Percentiles rank a stretch among this genome's conserved stretches.
These are phyloP conservation scores for Tromatobia lineatoria DNA, from an alignment of 2,888 invertebrate genomes.

Conservation along the genomic window DNA sequence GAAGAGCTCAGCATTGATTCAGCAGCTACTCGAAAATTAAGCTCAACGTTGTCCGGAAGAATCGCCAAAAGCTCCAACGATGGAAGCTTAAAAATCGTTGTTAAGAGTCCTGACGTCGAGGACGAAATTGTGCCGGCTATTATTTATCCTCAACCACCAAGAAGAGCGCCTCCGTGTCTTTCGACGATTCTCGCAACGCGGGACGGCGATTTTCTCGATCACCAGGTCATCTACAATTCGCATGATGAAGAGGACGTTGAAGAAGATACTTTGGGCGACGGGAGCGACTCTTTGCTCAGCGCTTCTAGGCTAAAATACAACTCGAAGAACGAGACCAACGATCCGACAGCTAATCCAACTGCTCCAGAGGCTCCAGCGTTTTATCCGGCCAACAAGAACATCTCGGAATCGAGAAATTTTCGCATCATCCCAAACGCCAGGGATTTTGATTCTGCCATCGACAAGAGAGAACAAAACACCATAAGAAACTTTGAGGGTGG, in stretches of 20 bases:
- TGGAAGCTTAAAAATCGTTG: slow-evolving; percentile 86
- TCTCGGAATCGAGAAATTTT: background rate
- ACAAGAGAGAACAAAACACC: slow-evolving; percentile 59
- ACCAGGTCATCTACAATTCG: slow-evolving; percentile 87
- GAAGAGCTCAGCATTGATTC: slow-evolving; percentile 70
- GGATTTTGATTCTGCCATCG: slow-evolving; percentile 19
- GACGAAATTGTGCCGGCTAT: slow-evolving; percentile 92
- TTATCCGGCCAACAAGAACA: slow-evolving; percentile 31
- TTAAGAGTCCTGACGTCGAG: slow-evolving; percentile 87
- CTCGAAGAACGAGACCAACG: slow-evolving; percentile 69
- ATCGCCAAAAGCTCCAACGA: slow-evolving; percentile 85
- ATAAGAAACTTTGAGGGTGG: slow-evolving; percentile 68
- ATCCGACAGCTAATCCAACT: slow-evolving; percentile 48
- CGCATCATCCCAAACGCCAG: slow-evolving; percentile 5
- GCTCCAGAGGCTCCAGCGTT: slow-evolving; percentile 34
- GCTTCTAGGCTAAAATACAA: slow-evolving; percentile 86
- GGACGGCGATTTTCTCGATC: slow-evolving; percentile 82
- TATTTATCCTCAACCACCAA: slow-evolving; percentile 93
- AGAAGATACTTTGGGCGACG: slow-evolving; percentile 84
- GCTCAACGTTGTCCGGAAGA: slow-evolving; percentile 77
- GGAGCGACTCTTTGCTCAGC: slow-evolving; percentile 90
- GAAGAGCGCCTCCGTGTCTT: slow-evolving; percentile 87
- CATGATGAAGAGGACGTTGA: slow-evolving; percentile 87
- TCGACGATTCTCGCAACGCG: slow-evolving; percentile 79
- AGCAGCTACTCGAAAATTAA: slow-evolving; percentile 83